Evolutionary conservation across 2,797 vertebrate genomes (phyloP).

Genomic region (Xenopus petersii): DNA sequence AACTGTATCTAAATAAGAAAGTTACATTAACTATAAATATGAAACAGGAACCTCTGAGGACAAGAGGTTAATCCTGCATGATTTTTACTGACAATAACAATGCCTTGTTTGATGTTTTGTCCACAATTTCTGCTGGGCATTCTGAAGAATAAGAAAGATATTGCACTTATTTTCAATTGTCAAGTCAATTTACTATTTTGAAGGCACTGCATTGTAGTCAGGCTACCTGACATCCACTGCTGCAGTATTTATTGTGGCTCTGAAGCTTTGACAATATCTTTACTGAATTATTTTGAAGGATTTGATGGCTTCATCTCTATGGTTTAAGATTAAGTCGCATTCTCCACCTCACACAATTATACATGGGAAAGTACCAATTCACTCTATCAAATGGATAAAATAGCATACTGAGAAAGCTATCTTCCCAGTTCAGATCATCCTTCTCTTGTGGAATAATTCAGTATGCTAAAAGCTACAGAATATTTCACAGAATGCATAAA

Average conservation of each 20-base stretch:
- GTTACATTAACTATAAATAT: no score
- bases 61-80: no score
- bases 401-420: neutral
- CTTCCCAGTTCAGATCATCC: no score
- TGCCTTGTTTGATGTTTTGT: no score
- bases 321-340: slow-evolving; percentile 5
- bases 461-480: slow-evolving; percentile 25
- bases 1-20: no score
- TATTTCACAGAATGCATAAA: no score
- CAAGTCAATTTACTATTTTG: slow-evolving; percentile 1
- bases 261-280: neutral
- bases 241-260: neutral
- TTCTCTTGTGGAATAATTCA: neutral
- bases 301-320: neutral
- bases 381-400: neutral
- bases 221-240: neutral
- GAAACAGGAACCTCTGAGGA: no score
- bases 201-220: neutral
- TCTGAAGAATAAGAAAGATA: neutral
- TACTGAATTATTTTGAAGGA: neutral
- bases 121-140: no score
- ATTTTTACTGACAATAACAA: no score
- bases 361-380: neutral
- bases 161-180: slow-evolving; percentile 2
- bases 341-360: slow-evolving; percentile 1